Evolutionary conservation across 2,797 vertebrate genomes (phyloP), one percentile per base, ranked within the genome.

Genomic region (Intellagama lesueurii): DNA sequence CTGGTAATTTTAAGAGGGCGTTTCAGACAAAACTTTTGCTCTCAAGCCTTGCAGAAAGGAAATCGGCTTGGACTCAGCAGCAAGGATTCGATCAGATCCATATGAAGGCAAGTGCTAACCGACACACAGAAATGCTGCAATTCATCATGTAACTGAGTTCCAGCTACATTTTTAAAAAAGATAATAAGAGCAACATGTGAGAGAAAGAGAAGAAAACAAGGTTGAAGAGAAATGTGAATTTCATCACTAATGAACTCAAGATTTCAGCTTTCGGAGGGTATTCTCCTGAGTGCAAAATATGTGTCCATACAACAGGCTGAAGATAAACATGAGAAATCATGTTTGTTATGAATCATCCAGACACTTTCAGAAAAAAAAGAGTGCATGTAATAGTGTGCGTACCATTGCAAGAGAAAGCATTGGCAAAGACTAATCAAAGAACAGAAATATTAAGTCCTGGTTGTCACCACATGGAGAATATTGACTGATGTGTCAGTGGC

Each of bases 121-220:
- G 90, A 86, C 88, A 91, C 56, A 0, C 88, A 92, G 92, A 96
- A 92, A 92, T 93, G 87, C 88, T 92, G 93, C 94, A 92, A 93
- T 95, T 94, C 93, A 95, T 95, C 93, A 95, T 0, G 44, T 89
- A 87, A 40, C 88, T 80, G 87, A 90, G 91, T 78, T 90, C 90
- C 92, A 91, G 88, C 93, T 92, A 94, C 85, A 94, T 87, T 22
- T 72, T 44, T 16, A 44, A 52, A 60, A 56, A 9, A 47, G 30
- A 91, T 94, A 95, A 95, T 93, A 93, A 94, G 94, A 94, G 90
- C 91, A 93, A 85, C 68, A 79, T 91, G 90, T 73, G 92, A 69
- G 90, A 93, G 90, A 81, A 88, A 56, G 86, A 92, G 85, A 83
- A 90, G 1, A 85, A 91, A 91, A 92, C 90, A 88, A 86, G 85